Base-by-base conservation (phyloP, 1,140 invertebrate species). In the Physella acuta region DNA sequence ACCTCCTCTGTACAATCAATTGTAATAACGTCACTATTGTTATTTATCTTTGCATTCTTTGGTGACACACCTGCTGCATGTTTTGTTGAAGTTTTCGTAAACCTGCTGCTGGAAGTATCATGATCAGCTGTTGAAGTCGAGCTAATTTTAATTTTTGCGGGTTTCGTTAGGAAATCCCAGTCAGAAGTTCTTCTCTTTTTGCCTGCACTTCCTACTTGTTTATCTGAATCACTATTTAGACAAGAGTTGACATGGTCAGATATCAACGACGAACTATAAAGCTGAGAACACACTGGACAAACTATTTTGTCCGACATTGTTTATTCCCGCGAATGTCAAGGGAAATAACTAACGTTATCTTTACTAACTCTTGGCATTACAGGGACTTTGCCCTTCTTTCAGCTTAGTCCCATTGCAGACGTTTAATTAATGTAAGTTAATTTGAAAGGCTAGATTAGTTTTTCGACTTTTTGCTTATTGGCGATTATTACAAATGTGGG, bases 201-300 rank as follows among this genome's bases (percentile, higher is more conserved):
- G n/a, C 37, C 37, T 49, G 51, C 8, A 20, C 24, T 31, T 17
- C 61, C 24, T n/a, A 37, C 30, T 5, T 24, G 39, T 24, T 31
- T 44, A 30, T 62, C 26, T 39, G 3, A 30, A 17, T 60, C 36
- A 17, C 53, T 53, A 36, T 74, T 75, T 1, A 79, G 49, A 63
- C 79, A 80, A 8, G 68, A 53, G 59, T 80, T 74, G 2, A 76
- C 74, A 65, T 80, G 79, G 33, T 64, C 34, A 33, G 73, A 75
- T 28, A 80, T 79, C 1, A 64, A 16, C 2, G 63, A 28, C 1
- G 39, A 20, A 20, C 63, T 26, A 64, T 75, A 76, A 3, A 8
- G 30, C 26, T 72, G 56, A 2, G 63, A 65, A 71, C 79, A 80
- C n/a, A 78, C 68, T 3, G 79, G 79, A 58, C 79, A 80, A 5